These are phyloP conservation scores for Tachina grossa DNA, from an alignment of 2,888 invertebrate genomes.

Conservation along the genomic window DNA sequence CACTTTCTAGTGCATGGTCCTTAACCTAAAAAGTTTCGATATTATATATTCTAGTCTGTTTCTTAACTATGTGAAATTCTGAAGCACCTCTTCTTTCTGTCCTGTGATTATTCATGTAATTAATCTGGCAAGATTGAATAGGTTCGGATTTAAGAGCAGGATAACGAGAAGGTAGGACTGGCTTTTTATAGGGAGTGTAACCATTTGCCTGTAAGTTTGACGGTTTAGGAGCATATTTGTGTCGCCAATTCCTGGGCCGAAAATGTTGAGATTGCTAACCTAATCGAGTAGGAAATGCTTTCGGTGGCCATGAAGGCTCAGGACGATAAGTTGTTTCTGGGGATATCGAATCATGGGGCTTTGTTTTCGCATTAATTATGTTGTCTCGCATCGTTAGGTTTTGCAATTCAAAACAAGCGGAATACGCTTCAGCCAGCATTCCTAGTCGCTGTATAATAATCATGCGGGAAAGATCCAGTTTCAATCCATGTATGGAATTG, in stretches of 20 bases:
- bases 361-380: constrained; percentile 8
- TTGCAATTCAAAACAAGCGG: constrained; percentile 57
- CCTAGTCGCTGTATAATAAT: constrained; percentile 44
- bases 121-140: too few relatives aligned
- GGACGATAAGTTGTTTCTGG: background rate
- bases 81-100: background rate
- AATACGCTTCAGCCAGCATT: constrained; percentile 63
- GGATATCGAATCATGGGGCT: background rate
- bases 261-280: constrained; percentile 7
- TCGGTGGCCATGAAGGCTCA: background rate
- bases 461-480: too few relatives aligned
- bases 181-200: too few relatives aligned
- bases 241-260: constrained; percentile 17
- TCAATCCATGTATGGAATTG: constrained; percentile 42
- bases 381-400: constrained; percentile 36
- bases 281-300: background rate
- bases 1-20: background rate
- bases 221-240: background rate
- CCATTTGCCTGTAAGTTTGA: too few relatives aligned
- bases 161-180: too few relatives aligned
- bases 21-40: constrained; percentile 10
- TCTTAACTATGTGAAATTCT: background rate
- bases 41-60: constrained; percentile 4
- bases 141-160: too few relatives aligned
- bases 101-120: too few relatives aligned